These are phyloP conservation scores for Heliconius cydno DNA, from an alignment of 2,888 invertebrate genomes.

Conservation along the genomic window DNA sequence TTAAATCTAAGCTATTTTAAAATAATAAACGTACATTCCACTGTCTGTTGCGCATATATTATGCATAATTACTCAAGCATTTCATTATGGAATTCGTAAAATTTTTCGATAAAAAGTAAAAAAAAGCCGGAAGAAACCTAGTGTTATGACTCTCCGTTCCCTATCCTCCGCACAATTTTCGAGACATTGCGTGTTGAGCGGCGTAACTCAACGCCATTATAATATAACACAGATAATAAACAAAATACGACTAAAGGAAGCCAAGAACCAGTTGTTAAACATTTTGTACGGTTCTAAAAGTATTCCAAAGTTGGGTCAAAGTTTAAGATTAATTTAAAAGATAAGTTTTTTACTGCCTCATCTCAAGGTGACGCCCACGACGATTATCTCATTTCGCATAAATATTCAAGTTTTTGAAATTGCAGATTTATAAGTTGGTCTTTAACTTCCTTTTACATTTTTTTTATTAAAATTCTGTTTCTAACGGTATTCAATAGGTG, in stretches of 20 bases:
- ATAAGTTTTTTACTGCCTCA: constrained; percentile 45
- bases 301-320: constrained; percentile 44
- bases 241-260: constrained; percentile 17
- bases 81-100: constrained; percentile 7
- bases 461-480: not conserved
- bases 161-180: no score
- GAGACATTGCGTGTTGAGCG: no score
- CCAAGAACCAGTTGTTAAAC: constrained; percentile 39
- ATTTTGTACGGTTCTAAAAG: constrained; percentile 39
- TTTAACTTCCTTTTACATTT: constrained; percentile 31
- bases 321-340: constrained; percentile 49
- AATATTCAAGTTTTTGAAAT: constrained; percentile 39
- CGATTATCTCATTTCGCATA: constrained; percentile 42
- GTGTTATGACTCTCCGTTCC: not conserved
- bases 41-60: constrained; percentile 2
- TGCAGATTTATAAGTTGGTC: constrained; percentile 27
- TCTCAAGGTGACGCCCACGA: constrained; percentile 54
- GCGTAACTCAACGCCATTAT: no score
- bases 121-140: no score
- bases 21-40: constrained; percentile 8
- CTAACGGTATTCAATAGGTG: not conserved
- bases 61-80: constrained; percentile 16
- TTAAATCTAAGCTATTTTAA: constrained; percentile 11
- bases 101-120: constrained; percentile 4
- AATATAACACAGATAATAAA: not conserved